Percentiles rank a stretch among this genome's conserved stretches.
Evolutionary conservation across 1,140 invertebrate genomes (phyloP).

Genomic region (Caerostris darwini): DNA sequence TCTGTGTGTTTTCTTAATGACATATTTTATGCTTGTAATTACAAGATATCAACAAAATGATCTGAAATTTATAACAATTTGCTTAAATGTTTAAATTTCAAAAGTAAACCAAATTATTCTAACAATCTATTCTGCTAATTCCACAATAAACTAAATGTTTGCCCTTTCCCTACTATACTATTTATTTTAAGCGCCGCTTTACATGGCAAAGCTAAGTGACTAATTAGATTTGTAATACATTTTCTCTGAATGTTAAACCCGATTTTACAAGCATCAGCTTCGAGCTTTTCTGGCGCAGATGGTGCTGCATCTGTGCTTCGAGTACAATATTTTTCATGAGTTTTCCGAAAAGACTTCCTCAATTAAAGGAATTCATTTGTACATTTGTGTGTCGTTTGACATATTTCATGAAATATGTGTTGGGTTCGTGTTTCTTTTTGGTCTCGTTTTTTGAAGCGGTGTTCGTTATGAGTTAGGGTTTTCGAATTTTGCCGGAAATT

Average conservation of each 20-base stretch:
- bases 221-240: slow-evolving; percentile 1
- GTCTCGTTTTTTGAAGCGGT: too few relatives aligned
- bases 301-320: neutral
- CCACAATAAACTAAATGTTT: neutral
- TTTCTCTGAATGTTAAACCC: neutral
- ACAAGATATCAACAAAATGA: too few relatives aligned
- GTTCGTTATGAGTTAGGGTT: too few relatives aligned
- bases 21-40: too few relatives aligned
- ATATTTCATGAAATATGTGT: neutral
- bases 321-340: neutral
- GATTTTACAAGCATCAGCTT: neutral
- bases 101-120: neutral
- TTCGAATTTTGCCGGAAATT: too few relatives aligned
- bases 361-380: slow-evolving; percentile 9
- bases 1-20: too few relatives aligned
- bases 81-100: neutral
- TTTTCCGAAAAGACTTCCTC: slow-evolving; percentile 15
- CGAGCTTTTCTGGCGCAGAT: neutral
- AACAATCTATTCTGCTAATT: neutral
- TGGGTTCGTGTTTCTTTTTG: neutral
- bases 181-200: neutral
- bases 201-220: neutral
- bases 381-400: neutral
- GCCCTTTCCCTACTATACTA: neutral
- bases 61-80: too few relatives aligned